Base-by-base conservation (phyloP, 2,797 vertebrate species). In the Halcyon leucocephala region DNA sequence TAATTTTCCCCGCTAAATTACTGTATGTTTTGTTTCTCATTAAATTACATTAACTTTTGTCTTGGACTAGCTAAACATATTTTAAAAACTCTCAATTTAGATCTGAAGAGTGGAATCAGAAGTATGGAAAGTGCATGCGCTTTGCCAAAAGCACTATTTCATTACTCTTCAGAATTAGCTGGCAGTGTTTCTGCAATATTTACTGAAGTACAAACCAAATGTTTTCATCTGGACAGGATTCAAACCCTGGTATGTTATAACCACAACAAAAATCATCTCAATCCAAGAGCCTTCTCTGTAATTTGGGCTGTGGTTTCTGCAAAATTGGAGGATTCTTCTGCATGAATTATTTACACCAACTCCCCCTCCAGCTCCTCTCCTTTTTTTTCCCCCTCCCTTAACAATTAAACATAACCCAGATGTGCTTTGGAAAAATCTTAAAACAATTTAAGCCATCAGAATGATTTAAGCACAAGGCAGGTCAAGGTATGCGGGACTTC, bases 201-300 rank as follows among this genome's bases (percentile, higher is more conserved):
- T 98, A 98, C 97, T 98, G 89, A 97, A 98, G 97, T 97, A 95
- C 91, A 98, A 98, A 98, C 97, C 97, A 98, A 98, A 98, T 97
- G 97, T 98, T 98, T 98, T 98, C 96, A 98, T 98, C 97, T 98
- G 97, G 97, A 97, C 96, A 97, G 82, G 97, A 98, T 98, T 97
- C 97, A 98, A 98, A 97, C 86, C 93, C 95, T 96, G 97, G 93
- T 97, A 98, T 97, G 95, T 90, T 97, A 97, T 80, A 98, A 97
- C 96, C 97, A 98, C 96, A 97, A 97, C 97, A 98, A 95, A 98
- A 97, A 97, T 95, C 89, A 94, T 97, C 97, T 97, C 97, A 97
- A 80, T 97, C 96, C 97, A 97, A 98, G 51, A 96, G 95, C 73
- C 92, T 97, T 96, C 96, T 97, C 96, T 97, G 89, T 96, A 97